These are phyloP conservation scores for Porphyrio hochstetteri DNA, from an alignment of 2,113 vertebrate species.

Conservation along the genomic window DNA sequence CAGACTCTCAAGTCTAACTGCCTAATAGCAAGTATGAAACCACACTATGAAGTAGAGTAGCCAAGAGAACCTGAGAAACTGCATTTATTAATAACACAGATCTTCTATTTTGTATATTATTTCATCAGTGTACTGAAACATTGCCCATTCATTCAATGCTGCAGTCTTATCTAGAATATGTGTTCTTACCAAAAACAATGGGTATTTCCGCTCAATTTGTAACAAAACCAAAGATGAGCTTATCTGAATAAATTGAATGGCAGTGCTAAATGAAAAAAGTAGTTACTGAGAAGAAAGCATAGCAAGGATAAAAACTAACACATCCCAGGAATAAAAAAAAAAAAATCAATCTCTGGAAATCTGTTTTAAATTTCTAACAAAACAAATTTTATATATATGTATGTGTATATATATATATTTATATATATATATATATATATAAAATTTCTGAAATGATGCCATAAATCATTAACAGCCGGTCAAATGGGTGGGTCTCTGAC, in stretches of 20 bases:
- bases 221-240: neutral
- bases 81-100: neutral
- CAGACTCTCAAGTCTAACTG: neutral
- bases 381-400: neutral
- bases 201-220: neutral
- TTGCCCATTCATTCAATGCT: neutral
- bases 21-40: neutral
- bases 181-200: neutral
- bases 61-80: neutral
- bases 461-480: neutral
- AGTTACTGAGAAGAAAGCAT: neutral
- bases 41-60: neutral
- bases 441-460: neutral
- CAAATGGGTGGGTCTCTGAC: neutral
- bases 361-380: neutral
- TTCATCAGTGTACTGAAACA: neutral
- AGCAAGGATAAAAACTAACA: neutral
- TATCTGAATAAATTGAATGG: neutral
- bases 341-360: neutral
- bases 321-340: neutral
- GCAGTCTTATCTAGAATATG: neutral
- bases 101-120: neutral
- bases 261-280: neutral
- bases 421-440: neutral
- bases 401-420: neutral